Conservation (phyloP, 2,113 vertebrate genomes). For the Phyllostomus hastatus region DNA sequence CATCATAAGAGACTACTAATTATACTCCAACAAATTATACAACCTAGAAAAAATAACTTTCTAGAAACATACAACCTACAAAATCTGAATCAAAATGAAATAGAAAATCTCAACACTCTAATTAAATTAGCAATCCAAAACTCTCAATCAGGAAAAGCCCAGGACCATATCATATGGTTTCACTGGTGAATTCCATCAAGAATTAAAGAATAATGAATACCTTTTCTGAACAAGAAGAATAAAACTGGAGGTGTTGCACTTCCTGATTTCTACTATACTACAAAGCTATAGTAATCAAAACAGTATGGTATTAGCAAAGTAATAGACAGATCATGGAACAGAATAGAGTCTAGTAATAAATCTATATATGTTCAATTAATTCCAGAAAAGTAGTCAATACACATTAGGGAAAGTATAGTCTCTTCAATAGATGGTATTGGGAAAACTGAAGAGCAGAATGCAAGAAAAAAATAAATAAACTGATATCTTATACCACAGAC, state of each 20-base stretch:
- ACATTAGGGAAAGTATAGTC: too few species aligned
- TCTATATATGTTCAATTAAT: too few species aligned
- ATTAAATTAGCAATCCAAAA: neutral
- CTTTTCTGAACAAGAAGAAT: too few species aligned
- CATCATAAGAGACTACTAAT: neutral
- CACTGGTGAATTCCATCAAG: neutral
- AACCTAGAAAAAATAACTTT: neutral
- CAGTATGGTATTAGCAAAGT: too few species aligned
- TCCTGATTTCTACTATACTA: neutral
- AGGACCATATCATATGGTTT: neutral
- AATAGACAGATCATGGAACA: too few species aligned
- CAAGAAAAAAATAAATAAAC: too few species aligned
- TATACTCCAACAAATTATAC: neutral
- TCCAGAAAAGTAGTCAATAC: too few species aligned
- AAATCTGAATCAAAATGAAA: neutral
- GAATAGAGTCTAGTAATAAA: too few species aligned
- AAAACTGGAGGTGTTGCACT: neutral
- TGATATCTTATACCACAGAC: too few species aligned
- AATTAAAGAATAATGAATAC: neutral
- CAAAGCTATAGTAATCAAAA: neutral
- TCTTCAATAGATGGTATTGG: too few species aligned
- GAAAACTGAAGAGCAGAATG: too few species aligned
- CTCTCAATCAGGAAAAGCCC: neutral
- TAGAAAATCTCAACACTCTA: neutral
- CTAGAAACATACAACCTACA: neutral